These are phyloP conservation scores for Lytechinus variegatus DNA, from an alignment of 35 echinoderm and acorn worm species.

Conservation along the genomic window DNA sequence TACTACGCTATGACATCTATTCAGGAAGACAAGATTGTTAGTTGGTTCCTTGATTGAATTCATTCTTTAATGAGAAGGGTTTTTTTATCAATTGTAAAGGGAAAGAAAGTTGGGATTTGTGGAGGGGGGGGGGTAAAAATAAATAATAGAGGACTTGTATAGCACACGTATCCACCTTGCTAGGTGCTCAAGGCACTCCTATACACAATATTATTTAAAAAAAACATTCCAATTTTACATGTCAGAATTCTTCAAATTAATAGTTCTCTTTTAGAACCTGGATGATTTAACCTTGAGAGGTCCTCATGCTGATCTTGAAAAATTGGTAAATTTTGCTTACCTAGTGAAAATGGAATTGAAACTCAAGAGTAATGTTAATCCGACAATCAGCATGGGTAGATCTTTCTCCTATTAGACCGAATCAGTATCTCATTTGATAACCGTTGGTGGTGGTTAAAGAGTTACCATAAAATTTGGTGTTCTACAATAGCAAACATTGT, in stretches of 20 bases:
- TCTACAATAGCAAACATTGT: not conserved
- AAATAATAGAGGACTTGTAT: too few relatives aligned
- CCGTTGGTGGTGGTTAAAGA: not conserved
- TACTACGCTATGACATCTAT: not conserved
- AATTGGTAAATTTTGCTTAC: not conserved
- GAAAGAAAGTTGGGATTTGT: too few relatives aligned
- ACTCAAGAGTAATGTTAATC: not conserved
- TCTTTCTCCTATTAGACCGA: not conserved
- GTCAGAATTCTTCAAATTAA: too few relatives aligned
- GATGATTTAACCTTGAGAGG: not conserved
- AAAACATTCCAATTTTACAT: too few relatives aligned
- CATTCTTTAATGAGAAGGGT: too few relatives aligned
- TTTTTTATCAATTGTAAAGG: too few relatives aligned
- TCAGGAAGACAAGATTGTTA: too few relatives aligned
- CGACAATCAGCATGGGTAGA: not conserved
- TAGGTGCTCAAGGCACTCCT: too few relatives aligned
- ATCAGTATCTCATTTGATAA: not conserved
- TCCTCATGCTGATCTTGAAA: not conserved
- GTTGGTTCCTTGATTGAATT: too few relatives aligned
- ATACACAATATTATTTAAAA: too few relatives aligned
- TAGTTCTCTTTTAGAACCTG: not conserved
- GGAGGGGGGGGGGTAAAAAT: too few relatives aligned
- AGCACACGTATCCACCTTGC: too few relatives aligned
- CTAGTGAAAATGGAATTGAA: not conserved
- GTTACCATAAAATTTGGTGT: not conserved